Conservation (phyloP, 2,888 invertebrate species). For the Hanleya hanleyi region DNA sequence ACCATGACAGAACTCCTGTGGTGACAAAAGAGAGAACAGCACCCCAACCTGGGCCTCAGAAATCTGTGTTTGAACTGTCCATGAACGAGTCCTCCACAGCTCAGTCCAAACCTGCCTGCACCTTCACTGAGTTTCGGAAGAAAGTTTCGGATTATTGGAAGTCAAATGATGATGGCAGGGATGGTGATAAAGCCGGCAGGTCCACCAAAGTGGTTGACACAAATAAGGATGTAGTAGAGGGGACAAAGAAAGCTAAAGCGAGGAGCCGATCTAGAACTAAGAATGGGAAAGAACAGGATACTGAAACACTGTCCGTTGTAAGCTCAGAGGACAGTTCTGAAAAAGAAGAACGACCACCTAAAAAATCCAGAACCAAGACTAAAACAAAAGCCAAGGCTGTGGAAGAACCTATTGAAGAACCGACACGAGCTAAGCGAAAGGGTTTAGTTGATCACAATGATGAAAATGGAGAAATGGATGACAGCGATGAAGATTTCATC, state of each 20-base stretch:
- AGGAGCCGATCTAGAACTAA: not conserved
- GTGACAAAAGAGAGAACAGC: constrained; percentile 2
- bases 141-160: not conserved
- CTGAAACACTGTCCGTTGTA: too few relatives aligned
- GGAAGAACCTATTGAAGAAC: too few relatives aligned
- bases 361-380: too few relatives aligned
- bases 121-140: not conserved
- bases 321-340: too few relatives aligned
- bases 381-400: not conserved
- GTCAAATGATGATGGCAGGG: not conserved
- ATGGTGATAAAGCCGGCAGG: too few relatives aligned
- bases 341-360: too few relatives aligned
- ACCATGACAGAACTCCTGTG: constrained; percentile 49
- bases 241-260: not conserved
- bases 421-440: too few relatives aligned
- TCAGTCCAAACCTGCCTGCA: not conserved
- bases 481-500: too few relatives aligned
- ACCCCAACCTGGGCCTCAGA: not conserved
- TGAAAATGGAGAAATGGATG: too few relatives aligned
- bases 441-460: too few relatives aligned
- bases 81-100: constrained; percentile 42
- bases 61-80: constrained; percentile 51
- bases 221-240: too few relatives aligned
- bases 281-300: not conserved
- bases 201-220: too few relatives aligned